These are phyloP conservation scores for Meliscaeva auricollis DNA, from an alignment of 2,888 invertebrate genomes.

Conservation along the genomic window DNA sequence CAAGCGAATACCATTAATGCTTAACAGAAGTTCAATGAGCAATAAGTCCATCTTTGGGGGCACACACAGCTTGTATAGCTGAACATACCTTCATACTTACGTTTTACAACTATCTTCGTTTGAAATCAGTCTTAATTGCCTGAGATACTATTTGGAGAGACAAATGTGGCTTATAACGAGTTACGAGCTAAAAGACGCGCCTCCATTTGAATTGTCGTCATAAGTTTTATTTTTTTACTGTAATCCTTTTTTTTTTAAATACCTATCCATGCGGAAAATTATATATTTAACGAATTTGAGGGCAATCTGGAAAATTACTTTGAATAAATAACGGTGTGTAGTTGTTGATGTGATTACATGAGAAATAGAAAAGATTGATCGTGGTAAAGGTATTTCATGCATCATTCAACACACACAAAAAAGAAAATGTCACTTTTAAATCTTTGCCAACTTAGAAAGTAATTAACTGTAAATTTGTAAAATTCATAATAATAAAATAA, in stretches of 20 bases:
- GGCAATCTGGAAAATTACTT: conserved; percentile 1
- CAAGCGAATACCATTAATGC: conserved; percentile 57
- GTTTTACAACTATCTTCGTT: conserved; percentile 47
- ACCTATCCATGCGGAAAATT: conserved; percentile 65
- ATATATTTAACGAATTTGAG: conserved; percentile 46
- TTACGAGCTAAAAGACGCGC: conserved; percentile 44
- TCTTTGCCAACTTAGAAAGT: too few relatives aligned
- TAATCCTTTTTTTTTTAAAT: conserved; percentile 5
- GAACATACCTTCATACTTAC: not conserved
- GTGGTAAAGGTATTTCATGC: not conserved
- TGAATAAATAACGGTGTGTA: not conserved
- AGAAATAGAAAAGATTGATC: not conserved
- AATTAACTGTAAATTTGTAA: too few relatives aligned
- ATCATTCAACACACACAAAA: too few relatives aligned
- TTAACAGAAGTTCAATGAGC: conserved; percentile 60
- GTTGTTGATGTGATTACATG: not conserved
- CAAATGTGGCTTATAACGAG: conserved; percentile 27
- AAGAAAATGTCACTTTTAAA: too few relatives aligned
- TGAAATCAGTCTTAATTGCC: conserved; percentile 65
- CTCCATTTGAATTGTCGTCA: conserved; percentile 48
- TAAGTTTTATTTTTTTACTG: conserved; percentile 41
- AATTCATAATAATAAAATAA: too few relatives aligned
- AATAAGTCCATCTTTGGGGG: conserved; percentile 60
- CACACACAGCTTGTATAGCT: conserved; percentile 3
- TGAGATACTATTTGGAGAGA: conserved; percentile 39